Base-by-base conservation (phyloP, 2,888 invertebrate species). In the Cacoxenus indagator region DNA sequence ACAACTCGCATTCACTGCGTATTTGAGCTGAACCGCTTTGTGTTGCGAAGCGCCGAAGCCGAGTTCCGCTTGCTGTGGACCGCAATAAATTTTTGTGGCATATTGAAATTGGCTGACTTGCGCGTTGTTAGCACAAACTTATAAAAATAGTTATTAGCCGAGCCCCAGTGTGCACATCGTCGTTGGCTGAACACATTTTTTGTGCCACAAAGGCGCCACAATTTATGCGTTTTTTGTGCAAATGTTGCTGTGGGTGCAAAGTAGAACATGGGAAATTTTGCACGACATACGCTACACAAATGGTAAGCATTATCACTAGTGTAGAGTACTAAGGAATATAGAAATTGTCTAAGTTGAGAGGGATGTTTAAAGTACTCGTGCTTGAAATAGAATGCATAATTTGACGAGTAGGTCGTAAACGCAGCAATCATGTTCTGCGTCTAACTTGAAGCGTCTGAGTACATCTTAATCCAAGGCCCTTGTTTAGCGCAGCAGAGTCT, bases 31-130 rank as follows among this genome's bases (percentile, higher is more conserved):
- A 75, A 71, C 75, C 73, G 71, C 71, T 75, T 76, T 75, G 73
- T 77, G 75, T 11, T 65, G 70, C 74, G 73, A 76, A 66, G 71
- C 74, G 74, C 74, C 72, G 76, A 77, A 76, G 76, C 76, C 70
- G 67, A 77, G 73, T 71, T 77, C 77, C 76, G 74, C 74, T 75
- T 55, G 8, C 26, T n/a, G 19, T 31, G 22, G 70, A 55, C 69
- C 46, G 27, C 43, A 55, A 65, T 43, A 43, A 11, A 19, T 46
- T 8, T 48, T 43, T 43, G 14, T 54, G 45, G 6, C 19, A 54
- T 72, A 73, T 70, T 62, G 67, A 72, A 75, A 74, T 37, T 37
- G 37, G 37, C 14, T 11, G 59, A 14, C 8, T 4, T 73, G 71
- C 75, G 75, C 76, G 74, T 75, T 74, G 67, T 65, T 70, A 71